These are phyloP conservation scores for Mustela lutreola DNA, from an alignment of 2,113 vertebrate species.

Conservation along the genomic window DNA sequence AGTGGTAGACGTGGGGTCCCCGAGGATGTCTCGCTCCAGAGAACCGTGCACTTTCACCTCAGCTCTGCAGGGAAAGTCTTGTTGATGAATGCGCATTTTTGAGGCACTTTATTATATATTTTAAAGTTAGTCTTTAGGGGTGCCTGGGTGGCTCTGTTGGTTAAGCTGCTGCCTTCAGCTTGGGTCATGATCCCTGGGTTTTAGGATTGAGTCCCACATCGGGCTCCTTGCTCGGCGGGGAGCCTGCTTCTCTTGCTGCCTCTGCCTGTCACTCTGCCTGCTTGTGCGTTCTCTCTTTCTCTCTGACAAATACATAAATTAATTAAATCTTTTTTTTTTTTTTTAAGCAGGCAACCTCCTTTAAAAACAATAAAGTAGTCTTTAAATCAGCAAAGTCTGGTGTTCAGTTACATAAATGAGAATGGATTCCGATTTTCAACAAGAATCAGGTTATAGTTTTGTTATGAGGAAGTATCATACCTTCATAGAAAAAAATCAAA, in stretches of 20 bases:
- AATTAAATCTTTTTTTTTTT: no score
- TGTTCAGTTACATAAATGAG: background rate
- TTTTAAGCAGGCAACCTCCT: no score
- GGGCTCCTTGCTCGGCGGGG: no score
- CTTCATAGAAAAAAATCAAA: slow-evolving; percentile 34
- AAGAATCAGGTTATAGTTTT: slow-evolving; percentile 19
- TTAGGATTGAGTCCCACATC: no score
- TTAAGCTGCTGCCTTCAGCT: no score
- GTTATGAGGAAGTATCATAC: background rate
- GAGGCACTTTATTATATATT: background rate
- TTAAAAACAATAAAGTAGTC: background rate
- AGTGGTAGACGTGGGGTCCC: background rate
- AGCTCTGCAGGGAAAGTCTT: background rate
- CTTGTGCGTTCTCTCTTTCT: no score
- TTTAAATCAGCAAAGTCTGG: background rate
- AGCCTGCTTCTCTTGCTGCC: no score
- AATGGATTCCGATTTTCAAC: background rate
- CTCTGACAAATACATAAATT: no score
- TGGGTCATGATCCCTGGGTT: no score
- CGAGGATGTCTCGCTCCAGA: background rate
- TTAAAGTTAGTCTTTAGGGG: background rate
- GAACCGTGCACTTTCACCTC: background rate
- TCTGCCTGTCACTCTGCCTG: no score
- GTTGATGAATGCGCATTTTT: background rate
- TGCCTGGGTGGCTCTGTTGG: no score